Base-by-base conservation (phyloP, 2,888 invertebrate species). In the Coenonympha glycerion region DNA sequence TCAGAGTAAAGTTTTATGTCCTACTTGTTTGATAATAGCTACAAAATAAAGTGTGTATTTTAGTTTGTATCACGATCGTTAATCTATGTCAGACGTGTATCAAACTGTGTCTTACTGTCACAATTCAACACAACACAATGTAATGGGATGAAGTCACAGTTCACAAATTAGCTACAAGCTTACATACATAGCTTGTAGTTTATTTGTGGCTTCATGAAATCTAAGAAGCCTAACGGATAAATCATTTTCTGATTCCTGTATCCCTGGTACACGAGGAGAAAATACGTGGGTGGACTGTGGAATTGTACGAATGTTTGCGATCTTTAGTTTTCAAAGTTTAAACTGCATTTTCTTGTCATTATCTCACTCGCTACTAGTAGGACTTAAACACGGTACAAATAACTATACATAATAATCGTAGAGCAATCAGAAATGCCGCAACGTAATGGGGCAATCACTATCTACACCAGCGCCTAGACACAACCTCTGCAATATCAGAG, bases 221-320 rank as follows among this genome's bases (percentile, higher is more conserved):
- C 69, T n/a, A n/a, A n/a, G n/a, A n/a, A n/a, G n/a, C n/a, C n/a
- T n/a, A n/a, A n/a, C n/a, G n/a, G n/a, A n/a, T n/a, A n/a, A n/a
- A n/a, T n/a, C n/a, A n/a, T n/a, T 61, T 60, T 56, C 50, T 57
- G 58, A 59, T 67, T 71, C 64, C 68, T 83, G 73, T 62, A 60
- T 56, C 53, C 73, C 73, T 80, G 70, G 79, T 79, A 65, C 60
- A 65, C 64, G 68, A 63, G 66, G 59, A 53, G 60, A 59, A 65
- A 60, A 64, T 70, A 75, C 66, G 70, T 66, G 71, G 76, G 74
- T 67, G 69, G 65, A n/a, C 52, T 58, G 58, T 40, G 53, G 51
- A 58, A 56, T 61, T 59, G 2, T 15, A 15, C 2, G 9, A 33
- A 5, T 16, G 13, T 31, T 31, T 31, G 31, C 31, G 31, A 15